Percentiles rank a stretch among this genome's conserved stretches.
These are phyloP conservation scores for Charadrius vociferus DNA, from an alignment of 2,113 vertebrate genomes.

Conservation along the genomic window DNA sequence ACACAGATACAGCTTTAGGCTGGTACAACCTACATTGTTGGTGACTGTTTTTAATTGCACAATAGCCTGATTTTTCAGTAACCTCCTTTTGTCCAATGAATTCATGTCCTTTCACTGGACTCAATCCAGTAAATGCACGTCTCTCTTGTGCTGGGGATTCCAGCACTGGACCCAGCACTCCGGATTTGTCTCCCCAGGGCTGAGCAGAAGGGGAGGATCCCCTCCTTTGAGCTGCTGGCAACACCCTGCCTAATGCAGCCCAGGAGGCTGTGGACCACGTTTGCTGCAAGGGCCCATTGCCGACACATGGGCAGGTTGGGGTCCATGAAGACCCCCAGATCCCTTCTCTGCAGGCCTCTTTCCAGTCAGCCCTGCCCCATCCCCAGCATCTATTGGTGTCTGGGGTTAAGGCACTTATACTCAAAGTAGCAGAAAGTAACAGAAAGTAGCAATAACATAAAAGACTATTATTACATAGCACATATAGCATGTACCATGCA, in stretches of 20 bases:
- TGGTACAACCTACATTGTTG: background rate
- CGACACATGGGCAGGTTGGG: background rate
- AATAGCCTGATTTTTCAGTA: background rate
- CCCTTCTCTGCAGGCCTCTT: background rate
- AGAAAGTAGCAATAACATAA: background rate
- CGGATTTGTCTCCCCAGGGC: background rate
- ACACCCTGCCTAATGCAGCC: background rate
- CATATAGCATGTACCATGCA: too few relatives aligned
- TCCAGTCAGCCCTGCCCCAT: background rate
- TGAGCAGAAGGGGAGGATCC: background rate
- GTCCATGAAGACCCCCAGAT: background rate
- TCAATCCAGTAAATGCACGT: background rate
- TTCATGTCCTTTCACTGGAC: background rate
- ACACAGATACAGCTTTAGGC: background rate
- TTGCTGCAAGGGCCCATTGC: background rate
- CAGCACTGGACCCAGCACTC: background rate
- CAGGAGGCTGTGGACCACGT: fast-evolving
- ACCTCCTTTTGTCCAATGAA: background rate
- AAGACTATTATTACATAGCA: background rate
- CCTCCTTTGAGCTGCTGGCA: background rate
- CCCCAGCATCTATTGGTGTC: fast-evolving
- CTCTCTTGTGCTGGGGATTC: background rate
- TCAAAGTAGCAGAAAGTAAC: background rate
- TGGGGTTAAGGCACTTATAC: background rate
- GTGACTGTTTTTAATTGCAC: background rate